These are phyloP conservation scores for Atrichornis clamosus DNA, from an alignment of 2,113 vertebrate species.

Conservation along the genomic window DNA sequence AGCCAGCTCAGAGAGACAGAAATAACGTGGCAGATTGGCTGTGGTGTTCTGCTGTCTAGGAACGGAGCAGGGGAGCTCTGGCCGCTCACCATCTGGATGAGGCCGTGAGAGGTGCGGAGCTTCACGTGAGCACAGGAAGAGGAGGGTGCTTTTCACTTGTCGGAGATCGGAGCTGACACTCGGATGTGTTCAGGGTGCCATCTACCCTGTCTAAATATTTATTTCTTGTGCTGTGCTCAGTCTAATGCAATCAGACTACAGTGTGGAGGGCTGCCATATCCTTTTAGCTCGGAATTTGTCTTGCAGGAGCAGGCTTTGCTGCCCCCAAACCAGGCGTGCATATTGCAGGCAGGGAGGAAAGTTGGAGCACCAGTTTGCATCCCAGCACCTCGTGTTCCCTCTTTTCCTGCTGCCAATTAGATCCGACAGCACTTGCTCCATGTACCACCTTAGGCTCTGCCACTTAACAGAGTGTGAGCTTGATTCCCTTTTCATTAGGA, in stretches of 20 bases:
- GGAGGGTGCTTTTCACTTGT: constrained; percentile 59
- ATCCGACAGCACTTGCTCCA: background rate
- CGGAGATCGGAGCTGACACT: constrained; percentile 73
- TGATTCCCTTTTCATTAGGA: background rate
- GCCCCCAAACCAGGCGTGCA: constrained; percentile 11
- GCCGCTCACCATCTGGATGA: constrained; percentile 67
- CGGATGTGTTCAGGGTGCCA: constrained; percentile 69
- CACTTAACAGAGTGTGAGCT: background rate
- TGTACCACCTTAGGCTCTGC: background rate
- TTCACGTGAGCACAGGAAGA: constrained; percentile 8
- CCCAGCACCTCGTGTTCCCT: background rate
- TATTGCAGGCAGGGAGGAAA: background rate
- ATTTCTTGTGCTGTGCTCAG: constrained; percentile 65
- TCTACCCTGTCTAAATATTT: constrained; percentile 81
- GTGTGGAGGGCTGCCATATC: constrained; percentile 73
- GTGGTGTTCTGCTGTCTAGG: constrained; percentile 35
- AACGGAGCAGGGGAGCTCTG: constrained; percentile 23
- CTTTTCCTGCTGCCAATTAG: background rate
- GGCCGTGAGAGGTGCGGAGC: constrained; percentile 50
- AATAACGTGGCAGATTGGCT: constrained; percentile 59
- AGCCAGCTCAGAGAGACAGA: constrained; percentile 29
- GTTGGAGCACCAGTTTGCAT: background rate
- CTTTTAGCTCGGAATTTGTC: constrained; percentile 70
- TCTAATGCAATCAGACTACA: constrained; percentile 77
- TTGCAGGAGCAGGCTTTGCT: constrained; percentile 22